phyloP scores from a whole-genome alignment of 2,888 invertebrate species.

The Limulus polyphemus region DNA sequence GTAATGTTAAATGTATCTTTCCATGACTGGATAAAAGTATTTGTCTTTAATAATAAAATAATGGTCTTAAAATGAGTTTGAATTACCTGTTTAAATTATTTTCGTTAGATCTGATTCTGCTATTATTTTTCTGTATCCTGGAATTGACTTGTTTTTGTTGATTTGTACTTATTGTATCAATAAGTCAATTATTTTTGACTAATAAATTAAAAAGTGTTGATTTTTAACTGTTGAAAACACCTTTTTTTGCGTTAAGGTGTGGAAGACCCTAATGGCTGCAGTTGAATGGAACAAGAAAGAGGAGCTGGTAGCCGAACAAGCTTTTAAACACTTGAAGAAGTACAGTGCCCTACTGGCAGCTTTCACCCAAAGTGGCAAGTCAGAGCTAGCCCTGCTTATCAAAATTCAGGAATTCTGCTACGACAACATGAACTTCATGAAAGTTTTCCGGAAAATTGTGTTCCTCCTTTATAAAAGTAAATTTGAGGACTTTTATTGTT shows the following conservation, averaged over 20 bases:
- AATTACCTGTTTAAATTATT: no score
- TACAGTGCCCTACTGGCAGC: conserved; percentile 76
- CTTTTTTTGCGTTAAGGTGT: conserved; percentile 48
- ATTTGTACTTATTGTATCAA: no score
- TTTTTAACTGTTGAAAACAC: no score
- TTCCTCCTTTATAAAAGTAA: conserved; percentile 88
- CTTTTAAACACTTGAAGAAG: conserved; percentile 47
- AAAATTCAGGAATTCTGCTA: conserved; percentile 97
- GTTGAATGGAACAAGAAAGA: conserved; percentile 99
- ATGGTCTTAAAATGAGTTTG: no score
- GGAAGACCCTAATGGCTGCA: conserved; percentile 87
- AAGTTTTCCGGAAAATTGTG: conserved; percentile 93
- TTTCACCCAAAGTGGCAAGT: conserved; percentile 69
- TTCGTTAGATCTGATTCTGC: no score
- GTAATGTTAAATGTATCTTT: no score
- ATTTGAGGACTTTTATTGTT: conserved; percentile 21
- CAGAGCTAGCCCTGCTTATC: conserved; percentile 74
- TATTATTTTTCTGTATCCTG: not conserved
- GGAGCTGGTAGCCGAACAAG: conserved; percentile 89
- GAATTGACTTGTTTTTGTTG: not conserved
- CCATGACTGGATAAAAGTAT: no score
- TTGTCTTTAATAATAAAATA: no score
- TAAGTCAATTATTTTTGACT: no score
- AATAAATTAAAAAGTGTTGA: no score
- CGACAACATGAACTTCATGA: conserved; percentile 98